phyloP scores from a whole-genome alignment of 2,888 invertebrate genomes.

The Melipona bicolor region DNA sequence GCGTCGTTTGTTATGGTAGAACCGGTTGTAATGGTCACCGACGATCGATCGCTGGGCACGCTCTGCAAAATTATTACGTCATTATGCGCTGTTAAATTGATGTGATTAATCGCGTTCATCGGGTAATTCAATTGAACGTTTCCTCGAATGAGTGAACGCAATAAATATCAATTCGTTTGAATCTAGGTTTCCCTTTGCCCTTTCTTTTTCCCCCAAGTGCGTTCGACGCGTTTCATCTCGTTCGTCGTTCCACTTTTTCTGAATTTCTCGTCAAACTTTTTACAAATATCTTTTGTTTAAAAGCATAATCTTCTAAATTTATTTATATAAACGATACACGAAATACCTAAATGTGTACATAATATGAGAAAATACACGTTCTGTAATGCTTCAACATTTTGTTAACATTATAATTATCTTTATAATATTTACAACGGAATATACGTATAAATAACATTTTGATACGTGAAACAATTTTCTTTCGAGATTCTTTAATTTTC shows the following conservation, averaged over 20 bases:
- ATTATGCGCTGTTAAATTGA: slow-evolving; percentile 44
- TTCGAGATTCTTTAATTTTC: too few species aligned
- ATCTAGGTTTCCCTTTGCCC: neutral
- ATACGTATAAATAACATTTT: too few species aligned
- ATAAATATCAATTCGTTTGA: slow-evolving; percentile 38
- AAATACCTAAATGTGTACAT: too few species aligned
- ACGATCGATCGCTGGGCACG: slow-evolving; percentile 29
- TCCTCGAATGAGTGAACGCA: slow-evolving; percentile 12
- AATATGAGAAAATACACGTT: too few species aligned
- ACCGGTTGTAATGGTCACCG: slow-evolving; percentile 48
- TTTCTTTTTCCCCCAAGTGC: neutral
- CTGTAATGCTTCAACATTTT: too few species aligned
- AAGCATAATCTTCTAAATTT: neutral
- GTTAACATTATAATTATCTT: too few species aligned
- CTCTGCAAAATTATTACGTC: slow-evolving; percentile 49
- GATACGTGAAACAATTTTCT: too few species aligned
- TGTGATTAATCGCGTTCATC: slow-evolving; percentile 34
- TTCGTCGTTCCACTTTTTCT: neutral
- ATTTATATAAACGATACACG: too few species aligned
- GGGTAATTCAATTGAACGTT: slow-evolving; percentile 41
- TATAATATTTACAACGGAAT: too few species aligned
- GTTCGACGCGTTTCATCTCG: neutral
- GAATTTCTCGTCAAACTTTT: neutral
- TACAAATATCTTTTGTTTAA: neutral
- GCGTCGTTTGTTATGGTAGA: slow-evolving; percentile 31